A percentile compares a stretch with the other conserved stretches of the same genome.
Evolutionary conservation across 2,113 vertebrate genomes (phyloP).

Genomic region (Aptenodytes forsteri): DNA sequence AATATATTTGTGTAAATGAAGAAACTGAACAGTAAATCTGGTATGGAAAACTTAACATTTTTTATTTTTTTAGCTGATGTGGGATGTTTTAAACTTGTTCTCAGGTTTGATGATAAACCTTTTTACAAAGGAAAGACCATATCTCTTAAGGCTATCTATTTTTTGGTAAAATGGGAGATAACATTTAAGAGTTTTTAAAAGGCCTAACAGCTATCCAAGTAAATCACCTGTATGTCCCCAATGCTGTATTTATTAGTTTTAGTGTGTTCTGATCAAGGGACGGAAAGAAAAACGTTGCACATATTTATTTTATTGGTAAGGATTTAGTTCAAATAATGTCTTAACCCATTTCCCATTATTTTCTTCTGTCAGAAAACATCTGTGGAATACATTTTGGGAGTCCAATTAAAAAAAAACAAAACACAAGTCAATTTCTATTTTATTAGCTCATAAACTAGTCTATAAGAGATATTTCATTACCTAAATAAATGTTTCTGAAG

Average conservation of each 20-base stretch:
- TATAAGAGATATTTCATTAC: neutral
- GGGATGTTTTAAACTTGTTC: neutral
- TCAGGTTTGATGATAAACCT: neutral
- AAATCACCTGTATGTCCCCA: neutral
- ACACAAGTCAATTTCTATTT: neutral
- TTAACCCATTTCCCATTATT: neutral
- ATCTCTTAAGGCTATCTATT: neutral
- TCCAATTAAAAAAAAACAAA: neutral
- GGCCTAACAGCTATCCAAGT: neutral
- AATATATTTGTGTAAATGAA: neutral
- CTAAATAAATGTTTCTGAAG: neutral
- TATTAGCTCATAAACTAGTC: neutral
- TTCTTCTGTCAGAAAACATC: neutral
- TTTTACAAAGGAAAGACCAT: neutral
- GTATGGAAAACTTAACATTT: neutral
- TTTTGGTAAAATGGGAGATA: neutral
- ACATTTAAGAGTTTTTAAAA: neutral
- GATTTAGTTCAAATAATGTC: neutral
- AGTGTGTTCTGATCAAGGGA: neutral
- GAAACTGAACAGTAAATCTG: neutral
- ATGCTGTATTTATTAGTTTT: neutral
- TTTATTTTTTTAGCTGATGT: neutral
- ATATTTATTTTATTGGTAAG: neutral
- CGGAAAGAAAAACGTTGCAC: neutral
- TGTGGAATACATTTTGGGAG: neutral